These are phyloP conservation scores for Steinernema carpocapsae DNA, from an alignment of 2,888 invertebrate genomes.

Conservation along the genomic window DNA sequence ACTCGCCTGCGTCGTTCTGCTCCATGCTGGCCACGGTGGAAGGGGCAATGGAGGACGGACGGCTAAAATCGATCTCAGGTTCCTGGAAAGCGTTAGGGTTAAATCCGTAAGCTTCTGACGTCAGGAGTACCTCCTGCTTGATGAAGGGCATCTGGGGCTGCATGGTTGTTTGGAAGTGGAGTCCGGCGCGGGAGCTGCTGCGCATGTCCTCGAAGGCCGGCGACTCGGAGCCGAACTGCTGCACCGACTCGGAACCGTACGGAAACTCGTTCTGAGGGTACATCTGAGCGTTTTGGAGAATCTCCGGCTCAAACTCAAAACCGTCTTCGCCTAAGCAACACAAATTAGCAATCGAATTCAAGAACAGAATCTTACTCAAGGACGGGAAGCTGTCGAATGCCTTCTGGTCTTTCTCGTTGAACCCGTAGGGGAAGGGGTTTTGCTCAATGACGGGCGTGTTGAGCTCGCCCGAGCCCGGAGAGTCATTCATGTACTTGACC, in stretches of 20 bases:
- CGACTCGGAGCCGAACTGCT: neutral
- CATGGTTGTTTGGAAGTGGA: neutral
- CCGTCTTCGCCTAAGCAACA: neutral
- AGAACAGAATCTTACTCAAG: neutral
- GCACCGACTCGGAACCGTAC: neutral
- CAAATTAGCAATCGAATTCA: neutral
- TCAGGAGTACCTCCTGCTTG: neutral
- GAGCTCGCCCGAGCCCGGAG: neutral
- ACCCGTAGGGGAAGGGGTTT: constrained; percentile 17
- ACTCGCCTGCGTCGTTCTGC: neutral
- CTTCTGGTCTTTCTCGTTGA: neutral
- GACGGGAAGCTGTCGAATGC: neutral
- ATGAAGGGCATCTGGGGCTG: neutral
- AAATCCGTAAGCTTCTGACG: neutral
- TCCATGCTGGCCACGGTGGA: neutral
- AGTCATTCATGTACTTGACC: constrained; percentile 14
- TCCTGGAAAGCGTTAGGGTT: neutral
- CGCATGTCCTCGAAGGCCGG: neutral
- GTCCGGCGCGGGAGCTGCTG: neutral
- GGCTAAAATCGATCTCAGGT: neutral
- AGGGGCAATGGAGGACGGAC: neutral
- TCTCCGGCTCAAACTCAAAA: neutral
- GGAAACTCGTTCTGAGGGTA: neutral
- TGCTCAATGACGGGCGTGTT: constrained; percentile 16
- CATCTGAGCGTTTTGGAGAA: neutral